A percentile compares a stretch with the other conserved stretches of the same genome.
These are phyloP conservation scores for Olivierus martensii DNA, from an alignment of 1,140 invertebrate species.

Conservation along the genomic window DNA sequence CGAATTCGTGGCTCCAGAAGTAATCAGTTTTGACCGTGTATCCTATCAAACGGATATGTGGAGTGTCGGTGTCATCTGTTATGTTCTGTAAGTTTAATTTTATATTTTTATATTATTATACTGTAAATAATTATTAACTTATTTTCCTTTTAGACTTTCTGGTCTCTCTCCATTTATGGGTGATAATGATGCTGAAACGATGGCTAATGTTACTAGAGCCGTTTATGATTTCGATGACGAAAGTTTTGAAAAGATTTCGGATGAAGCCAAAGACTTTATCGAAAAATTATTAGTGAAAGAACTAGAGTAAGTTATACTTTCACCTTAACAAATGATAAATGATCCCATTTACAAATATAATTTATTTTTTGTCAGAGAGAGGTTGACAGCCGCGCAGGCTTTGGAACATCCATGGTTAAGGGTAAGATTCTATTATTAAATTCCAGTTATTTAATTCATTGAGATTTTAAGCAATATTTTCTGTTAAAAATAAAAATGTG, in stretches of 20 bases:
- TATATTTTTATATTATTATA: too few relatives aligned
- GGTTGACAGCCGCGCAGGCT: slow-evolving; percentile 48
- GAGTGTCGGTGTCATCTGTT: slow-evolving; percentile 94
- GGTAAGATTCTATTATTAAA: slow-evolving; percentile 18
- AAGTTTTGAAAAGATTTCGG: slow-evolving; percentile 75
- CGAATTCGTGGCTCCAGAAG: slow-evolving; percentile 96
- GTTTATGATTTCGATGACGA: slow-evolving; percentile 92
- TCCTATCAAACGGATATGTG: slow-evolving; percentile 48
- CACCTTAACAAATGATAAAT: too few relatives aligned
- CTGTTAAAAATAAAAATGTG: too few relatives aligned
- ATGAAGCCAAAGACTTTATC: slow-evolving; percentile 85
- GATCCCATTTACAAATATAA: too few relatives aligned
- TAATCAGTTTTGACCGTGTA: slow-evolving; percentile 95
- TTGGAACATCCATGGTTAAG: slow-evolving; percentile 58
- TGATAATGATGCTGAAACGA: slow-evolving; percentile 86
- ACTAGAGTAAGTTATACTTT: slow-evolving; percentile 67
- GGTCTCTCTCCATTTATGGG: slow-evolving; percentile 96
- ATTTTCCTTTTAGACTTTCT: slow-evolving; percentile 53
- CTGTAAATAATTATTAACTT: too few relatives aligned
- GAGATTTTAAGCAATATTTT: too few relatives aligned
- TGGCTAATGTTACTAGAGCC: slow-evolving; percentile 89
- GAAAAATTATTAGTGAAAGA: slow-evolving; percentile 70
- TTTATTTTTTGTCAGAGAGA: slow-evolving; percentile 35
- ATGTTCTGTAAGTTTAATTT: slow-evolving; percentile 89
- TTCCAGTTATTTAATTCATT: too few relatives aligned